These are phyloP conservation scores for Melanerpes formicivorus DNA, from an alignment of 2,113 vertebrate genomes.

Conservation along the genomic window DNA sequence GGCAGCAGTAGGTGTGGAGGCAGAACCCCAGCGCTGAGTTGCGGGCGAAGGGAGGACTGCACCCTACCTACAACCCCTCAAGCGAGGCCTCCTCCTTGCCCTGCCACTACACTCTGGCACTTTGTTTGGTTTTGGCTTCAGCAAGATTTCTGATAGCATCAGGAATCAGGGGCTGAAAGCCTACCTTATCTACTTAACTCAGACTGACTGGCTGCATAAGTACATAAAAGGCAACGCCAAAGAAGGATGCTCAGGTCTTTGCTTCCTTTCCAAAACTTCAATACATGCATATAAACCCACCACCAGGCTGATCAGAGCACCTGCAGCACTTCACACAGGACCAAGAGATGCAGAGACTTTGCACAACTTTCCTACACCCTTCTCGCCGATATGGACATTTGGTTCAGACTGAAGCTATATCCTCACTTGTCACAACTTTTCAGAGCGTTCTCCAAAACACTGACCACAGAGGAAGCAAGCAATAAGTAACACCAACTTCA, in stretches of 20 bases:
- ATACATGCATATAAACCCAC: neutral
- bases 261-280: neutral
- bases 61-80: neutral
- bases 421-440: neutral
- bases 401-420: neutral
- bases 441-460: neutral
- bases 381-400: rapidly evolving
- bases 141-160: neutral
- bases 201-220: neutral
- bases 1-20: neutral
- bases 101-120: neutral
- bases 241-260: neutral
- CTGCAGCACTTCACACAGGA: neutral
- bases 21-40: neutral
- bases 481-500: neutral
- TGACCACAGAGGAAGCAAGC: neutral
- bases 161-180: neutral
- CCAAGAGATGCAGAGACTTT: rapidly evolving
- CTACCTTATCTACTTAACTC: neutral
- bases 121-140: neutral
- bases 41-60: neutral
- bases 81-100: neutral
- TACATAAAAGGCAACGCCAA: neutral
- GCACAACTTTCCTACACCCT: neutral
- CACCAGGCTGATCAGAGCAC: rapidly evolving